phyloP scores from a whole-genome alignment of 64 coral and sea anemone species.

The Porites australiensis region DNA sequence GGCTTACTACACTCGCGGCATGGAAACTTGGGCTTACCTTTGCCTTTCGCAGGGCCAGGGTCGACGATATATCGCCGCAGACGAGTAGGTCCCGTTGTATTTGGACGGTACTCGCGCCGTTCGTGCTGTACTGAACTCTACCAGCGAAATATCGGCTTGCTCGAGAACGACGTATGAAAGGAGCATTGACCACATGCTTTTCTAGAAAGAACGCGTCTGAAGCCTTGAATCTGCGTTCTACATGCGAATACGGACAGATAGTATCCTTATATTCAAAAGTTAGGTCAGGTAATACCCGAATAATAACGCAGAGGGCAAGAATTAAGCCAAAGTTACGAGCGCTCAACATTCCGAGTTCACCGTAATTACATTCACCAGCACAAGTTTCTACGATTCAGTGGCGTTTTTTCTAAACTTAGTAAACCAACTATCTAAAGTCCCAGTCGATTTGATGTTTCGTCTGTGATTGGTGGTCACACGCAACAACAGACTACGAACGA shows the following conservation, averaged over 20 bases:
- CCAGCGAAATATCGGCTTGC: constrained; percentile 52
- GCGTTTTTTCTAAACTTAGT: too few relatives aligned
- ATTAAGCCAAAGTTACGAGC: constrained; percentile 49
- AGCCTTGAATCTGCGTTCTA: constrained; percentile 19
- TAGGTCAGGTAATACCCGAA: constrained; percentile 26
- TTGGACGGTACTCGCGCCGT: constrained; percentile 36
- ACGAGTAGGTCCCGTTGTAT: too few relatives aligned
- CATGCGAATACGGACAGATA: constrained; percentile 26
- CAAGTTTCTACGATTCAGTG: too few relatives aligned
- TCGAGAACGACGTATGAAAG: constrained; percentile 19
- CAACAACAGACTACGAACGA: too few relatives aligned
- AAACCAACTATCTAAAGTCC: too few relatives aligned
- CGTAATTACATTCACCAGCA: too few relatives aligned
- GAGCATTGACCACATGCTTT: not conserved
- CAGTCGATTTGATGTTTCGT: too few relatives aligned
- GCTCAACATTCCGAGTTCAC: constrained; percentile 40
- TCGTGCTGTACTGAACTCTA: constrained; percentile 48
- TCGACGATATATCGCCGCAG: too few relatives aligned
- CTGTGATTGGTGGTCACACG: too few relatives aligned
- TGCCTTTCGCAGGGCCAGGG: constrained; percentile 46
- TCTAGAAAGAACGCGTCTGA: not conserved
- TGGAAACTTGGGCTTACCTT: constrained; percentile 26
- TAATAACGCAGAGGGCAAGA: constrained; percentile 34
- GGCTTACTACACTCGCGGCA: constrained; percentile 30
- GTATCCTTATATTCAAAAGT: constrained; percentile 49